Conservation (phyloP, 2,797 vertebrate species). For the Platyrinchus mystaceus region DNA sequence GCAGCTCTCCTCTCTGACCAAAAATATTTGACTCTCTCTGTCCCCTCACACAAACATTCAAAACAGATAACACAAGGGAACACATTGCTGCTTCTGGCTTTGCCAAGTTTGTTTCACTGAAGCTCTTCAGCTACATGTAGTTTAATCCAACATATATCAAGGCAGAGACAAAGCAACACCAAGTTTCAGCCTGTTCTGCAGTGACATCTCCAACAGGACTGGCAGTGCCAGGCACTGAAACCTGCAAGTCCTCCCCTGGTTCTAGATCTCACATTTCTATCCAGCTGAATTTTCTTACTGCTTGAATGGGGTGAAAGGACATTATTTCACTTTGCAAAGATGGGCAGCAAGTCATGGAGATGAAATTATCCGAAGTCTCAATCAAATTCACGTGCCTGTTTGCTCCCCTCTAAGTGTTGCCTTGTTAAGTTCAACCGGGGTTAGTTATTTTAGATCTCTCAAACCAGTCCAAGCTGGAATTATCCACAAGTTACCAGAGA, state of each 20-base stretch:
- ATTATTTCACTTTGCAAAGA: not conserved
- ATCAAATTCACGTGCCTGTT: not conserved
- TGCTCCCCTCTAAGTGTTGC: not conserved
- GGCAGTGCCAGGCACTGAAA: not conserved
- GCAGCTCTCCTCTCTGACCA: not conserved
- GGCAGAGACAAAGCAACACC: not conserved
- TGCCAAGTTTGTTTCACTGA: not conserved
- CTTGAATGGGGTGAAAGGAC: not conserved
- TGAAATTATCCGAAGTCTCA: not conserved
- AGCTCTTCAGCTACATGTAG: not conserved
- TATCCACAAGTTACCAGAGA: not conserved
- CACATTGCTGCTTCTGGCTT: not conserved
- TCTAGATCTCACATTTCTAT: not conserved
- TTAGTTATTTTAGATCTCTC: not conserved
- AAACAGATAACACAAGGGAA: not conserved
- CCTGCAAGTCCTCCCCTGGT: not conserved
- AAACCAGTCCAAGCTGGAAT: not conserved
- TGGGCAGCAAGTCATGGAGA: not conserved
- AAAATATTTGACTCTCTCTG: not conserved
- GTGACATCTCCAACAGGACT: not conserved
- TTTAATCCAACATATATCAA: fast-evolving
- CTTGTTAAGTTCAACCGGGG: not conserved
- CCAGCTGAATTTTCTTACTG: not conserved
- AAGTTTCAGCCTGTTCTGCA: not conserved
- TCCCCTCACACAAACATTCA: not conserved